Evolutionary conservation across 2,113 vertebrate genomes (phyloP).

Genomic region (Podilymbus podiceps): DNA sequence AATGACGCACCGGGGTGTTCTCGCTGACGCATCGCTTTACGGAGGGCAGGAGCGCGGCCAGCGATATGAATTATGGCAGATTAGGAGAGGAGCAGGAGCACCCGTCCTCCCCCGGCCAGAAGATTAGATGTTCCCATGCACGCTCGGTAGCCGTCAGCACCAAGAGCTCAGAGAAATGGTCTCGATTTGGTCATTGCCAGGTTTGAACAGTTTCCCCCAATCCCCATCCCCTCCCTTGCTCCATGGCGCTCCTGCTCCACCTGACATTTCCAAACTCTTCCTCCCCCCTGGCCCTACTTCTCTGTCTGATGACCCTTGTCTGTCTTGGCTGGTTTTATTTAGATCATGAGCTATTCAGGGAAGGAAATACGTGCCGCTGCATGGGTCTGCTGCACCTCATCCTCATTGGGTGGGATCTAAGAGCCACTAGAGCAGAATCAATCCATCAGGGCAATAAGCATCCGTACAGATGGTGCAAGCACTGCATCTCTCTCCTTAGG

Average conservation of each 20-base stretch:
- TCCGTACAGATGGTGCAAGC: fast-evolving
- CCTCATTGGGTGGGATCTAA: background rate
- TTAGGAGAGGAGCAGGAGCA: background rate
- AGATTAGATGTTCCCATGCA: background rate
- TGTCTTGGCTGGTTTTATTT: fast-evolving
- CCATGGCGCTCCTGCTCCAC: fast-evolving
- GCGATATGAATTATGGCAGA: background rate
- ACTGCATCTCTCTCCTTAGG: background rate
- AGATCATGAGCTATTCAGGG: background rate
- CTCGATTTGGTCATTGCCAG: background rate
- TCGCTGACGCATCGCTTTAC: background rate
- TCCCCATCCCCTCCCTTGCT: background rate
- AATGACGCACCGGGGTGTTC: background rate
- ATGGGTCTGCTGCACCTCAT: background rate
- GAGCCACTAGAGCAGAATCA: background rate
- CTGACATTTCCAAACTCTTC: background rate
- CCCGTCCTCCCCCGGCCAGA: background rate
- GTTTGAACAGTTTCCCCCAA: background rate
- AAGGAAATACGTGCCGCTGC: background rate
- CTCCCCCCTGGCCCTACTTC: fast-evolving
- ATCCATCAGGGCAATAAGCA: background rate
- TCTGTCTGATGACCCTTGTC: background rate
- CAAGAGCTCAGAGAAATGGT: fast-evolving
- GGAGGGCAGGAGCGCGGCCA: background rate
- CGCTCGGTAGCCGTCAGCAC: fast-evolving